Evolutionary conservation across 2,113 vertebrate genomes (phyloP).

Genomic region (Piprites chloris): DNA sequence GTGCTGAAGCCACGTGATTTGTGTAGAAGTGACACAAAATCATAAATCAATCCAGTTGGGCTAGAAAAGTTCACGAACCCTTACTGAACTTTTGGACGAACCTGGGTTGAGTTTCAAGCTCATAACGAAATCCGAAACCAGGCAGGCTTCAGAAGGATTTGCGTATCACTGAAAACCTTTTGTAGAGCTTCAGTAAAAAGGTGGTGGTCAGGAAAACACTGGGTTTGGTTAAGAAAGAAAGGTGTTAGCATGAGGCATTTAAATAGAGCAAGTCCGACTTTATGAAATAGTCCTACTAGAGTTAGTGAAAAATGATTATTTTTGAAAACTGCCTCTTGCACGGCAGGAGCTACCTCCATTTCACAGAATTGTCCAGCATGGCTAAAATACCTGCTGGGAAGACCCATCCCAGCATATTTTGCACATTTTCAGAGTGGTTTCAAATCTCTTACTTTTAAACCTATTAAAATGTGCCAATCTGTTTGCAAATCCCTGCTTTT

Average conservation of each 20-base stretch:
- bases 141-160: slow-evolving; percentile 47
- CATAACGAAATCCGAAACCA: neutral
- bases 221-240: neutral
- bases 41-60: slow-evolving; percentile 54
- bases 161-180: neutral
- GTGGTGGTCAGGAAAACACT: neutral
- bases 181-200: neutral
- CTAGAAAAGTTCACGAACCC: slow-evolving; percentile 59
- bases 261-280: neutral
- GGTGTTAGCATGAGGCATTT: neutral
- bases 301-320: neutral
- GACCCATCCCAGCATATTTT: neutral
- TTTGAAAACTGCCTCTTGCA: neutral
- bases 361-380: neutral
- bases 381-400: neutral
- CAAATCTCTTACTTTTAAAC: neutral
- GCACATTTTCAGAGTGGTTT: neutral
- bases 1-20: neutral
- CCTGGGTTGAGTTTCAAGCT: slow-evolving; percentile 47
- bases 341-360: neutral
- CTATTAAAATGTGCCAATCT: neutral
- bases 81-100: slow-evolving; percentile 49
- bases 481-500: neutral
- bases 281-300: neutral
- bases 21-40: slow-evolving; percentile 29